Conservation (phyloP, 2,797 vertebrate genomes). For the Gobionotothen gibberifrons region DNA sequence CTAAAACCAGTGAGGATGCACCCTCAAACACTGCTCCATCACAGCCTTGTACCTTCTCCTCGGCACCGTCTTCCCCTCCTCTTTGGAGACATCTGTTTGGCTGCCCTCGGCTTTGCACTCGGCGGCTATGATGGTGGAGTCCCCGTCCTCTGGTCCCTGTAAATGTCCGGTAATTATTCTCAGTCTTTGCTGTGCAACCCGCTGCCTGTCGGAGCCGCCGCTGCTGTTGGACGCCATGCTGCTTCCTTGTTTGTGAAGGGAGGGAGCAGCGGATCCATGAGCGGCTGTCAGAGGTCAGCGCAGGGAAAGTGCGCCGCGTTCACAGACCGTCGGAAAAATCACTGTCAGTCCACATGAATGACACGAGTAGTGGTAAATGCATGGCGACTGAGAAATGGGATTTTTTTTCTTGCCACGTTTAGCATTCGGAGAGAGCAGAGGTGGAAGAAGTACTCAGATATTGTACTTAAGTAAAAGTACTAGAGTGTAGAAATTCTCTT, state of each 20-base stretch:
- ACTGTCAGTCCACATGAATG: rapidly evolving
- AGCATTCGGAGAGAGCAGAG: not conserved
- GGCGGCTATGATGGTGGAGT: slow-evolving; percentile 59
- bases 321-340: not conserved
- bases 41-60: slow-evolving; percentile 82
- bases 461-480: no score
- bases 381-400: no score
- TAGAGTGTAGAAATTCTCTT: no score
- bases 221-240: slow-evolving; percentile 87
- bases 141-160: slow-evolving; percentile 53
- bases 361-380: not conserved
- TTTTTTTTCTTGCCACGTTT: not conserved
- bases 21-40: slow-evolving; percentile 53
- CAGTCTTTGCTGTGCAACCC: slow-evolving; percentile 82
- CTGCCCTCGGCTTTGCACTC: slow-evolving; percentile 79
- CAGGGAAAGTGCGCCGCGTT: slow-evolving; percentile 70
- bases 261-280: slow-evolving; percentile 57
- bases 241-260: slow-evolving; percentile 87
- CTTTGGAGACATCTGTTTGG: slow-evolving; percentile 48
- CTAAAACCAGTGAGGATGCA: slow-evolving; percentile 45
- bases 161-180: slow-evolving; percentile 83
- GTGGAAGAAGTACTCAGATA: no score
- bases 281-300: slow-evolving; percentile 70
- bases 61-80: slow-evolving; percentile 75
- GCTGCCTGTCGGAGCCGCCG: slow-evolving; percentile 75